Conservation (phyloP, 2,797 vertebrate species). For the Phataginus tricuspis region DNA sequence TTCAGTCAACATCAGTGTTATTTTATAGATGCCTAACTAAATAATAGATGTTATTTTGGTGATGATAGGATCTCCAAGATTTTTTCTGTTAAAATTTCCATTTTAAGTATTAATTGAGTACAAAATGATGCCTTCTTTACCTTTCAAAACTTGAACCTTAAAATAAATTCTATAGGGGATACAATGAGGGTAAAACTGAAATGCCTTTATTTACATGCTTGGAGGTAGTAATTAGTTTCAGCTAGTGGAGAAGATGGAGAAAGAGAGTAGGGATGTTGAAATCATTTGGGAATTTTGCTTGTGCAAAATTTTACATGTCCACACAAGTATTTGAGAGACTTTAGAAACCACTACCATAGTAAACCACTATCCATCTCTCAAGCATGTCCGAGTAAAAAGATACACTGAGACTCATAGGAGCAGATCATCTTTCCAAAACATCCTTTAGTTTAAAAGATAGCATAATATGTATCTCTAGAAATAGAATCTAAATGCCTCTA, state of each 20-base stretch:
- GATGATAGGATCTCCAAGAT: neutral
- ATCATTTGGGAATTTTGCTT: neutral
- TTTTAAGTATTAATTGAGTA: conserved; percentile 21
- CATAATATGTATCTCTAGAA: neutral
- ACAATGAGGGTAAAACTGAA: neutral
- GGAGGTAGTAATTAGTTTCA: neutral
- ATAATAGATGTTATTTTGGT: neutral
- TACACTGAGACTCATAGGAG: neutral
- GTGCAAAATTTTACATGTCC: neutral
- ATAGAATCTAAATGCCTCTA: neutral
- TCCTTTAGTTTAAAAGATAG: neutral
- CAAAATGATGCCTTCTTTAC: neutral
- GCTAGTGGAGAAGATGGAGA: neutral
- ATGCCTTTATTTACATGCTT: neutral
- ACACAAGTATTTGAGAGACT: neutral
- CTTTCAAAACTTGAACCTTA: neutral
- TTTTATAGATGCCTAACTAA: neutral
- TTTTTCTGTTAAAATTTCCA: neutral
- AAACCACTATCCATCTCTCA: neutral
- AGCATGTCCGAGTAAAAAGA: neutral
- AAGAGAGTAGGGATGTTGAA: neutral
- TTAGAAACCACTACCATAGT: neutral
- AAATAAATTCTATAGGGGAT: neutral
- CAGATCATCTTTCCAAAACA: neutral
- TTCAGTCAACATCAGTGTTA: neutral